These are phyloP conservation scores for Clepsis dumicolana DNA, from an alignment of 2,888 invertebrate genomes.

Conservation along the genomic window DNA sequence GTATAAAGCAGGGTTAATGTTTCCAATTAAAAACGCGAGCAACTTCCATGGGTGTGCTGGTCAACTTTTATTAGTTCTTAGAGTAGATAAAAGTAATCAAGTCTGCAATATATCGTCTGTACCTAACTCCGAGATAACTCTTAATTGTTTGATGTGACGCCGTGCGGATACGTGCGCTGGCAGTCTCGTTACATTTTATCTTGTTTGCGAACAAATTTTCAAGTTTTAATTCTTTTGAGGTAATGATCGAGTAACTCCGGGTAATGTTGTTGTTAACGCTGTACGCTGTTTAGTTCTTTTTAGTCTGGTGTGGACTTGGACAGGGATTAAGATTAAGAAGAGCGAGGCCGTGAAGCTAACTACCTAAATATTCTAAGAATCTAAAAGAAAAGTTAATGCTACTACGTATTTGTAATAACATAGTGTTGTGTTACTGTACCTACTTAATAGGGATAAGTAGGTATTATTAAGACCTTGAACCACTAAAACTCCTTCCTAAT, in stretches of 20 bases:
- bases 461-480: too few relatives aligned
- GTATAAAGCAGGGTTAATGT: constrained; percentile 32
- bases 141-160: constrained; percentile 62
- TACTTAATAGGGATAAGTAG: too few relatives aligned
- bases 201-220: constrained; percentile 40
- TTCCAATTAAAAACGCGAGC: constrained; percentile 75
- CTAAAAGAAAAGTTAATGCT: too few relatives aligned
- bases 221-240: constrained; percentile 41
- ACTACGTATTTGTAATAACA: too few relatives aligned
- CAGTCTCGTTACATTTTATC: constrained; percentile 39
- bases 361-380: too few relatives aligned
- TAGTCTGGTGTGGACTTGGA: constrained; percentile 6
- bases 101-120: constrained; percentile 71
- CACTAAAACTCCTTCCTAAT: too few relatives aligned
- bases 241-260: constrained; percentile 38
- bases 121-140: constrained; percentile 69
- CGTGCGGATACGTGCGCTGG: constrained; percentile 35
- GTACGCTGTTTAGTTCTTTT: constrained; percentile 10
- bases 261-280: constrained; percentile 32
- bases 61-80: constrained; percentile 79
- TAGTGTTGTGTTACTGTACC: too few relatives aligned
- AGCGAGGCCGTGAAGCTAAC: background rate
- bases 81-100: constrained; percentile 79
- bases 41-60: constrained; percentile 69
- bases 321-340: background rate